Conservation (phyloP, 2,113 vertebrate species). For the Microcebus griseorufus region DNA sequence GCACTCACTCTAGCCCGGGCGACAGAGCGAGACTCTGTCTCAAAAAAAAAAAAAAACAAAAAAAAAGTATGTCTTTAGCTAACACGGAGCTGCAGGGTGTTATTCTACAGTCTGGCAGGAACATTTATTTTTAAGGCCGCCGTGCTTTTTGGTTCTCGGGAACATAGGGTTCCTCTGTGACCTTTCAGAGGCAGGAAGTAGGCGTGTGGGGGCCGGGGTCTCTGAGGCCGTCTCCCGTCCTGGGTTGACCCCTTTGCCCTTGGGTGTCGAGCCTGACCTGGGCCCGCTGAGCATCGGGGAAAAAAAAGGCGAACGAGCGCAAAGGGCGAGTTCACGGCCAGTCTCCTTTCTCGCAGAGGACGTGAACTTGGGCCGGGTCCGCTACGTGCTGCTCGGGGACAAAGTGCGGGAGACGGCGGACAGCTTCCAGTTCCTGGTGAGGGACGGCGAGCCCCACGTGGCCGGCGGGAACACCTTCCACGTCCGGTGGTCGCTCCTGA, state of each 20-base stretch:
- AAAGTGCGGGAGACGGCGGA: conserved; percentile 90
- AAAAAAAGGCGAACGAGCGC: no score
- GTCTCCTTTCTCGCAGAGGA: conserved; percentile 87
- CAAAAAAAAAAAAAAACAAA: no score
- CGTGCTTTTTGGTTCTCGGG: not conserved
- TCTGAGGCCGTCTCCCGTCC: not conserved
- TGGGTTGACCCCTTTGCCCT: no score
- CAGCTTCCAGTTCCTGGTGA: conserved; percentile 96
- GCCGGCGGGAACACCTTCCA: conserved; percentile 94
- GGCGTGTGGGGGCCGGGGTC: not conserved
- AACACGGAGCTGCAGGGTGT: no score
- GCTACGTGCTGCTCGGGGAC: conserved; percentile 90
- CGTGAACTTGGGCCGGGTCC: conserved; percentile 94
- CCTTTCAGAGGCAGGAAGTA: not conserved
- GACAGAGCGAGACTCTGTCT: no score
- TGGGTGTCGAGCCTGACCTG: no score
- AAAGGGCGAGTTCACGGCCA: not conserved
- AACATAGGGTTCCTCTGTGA: not conserved
- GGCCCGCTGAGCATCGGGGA: no score
- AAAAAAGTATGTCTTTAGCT: no score
- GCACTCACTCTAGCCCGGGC: no score
- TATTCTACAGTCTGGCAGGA: no score
- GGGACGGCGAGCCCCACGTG: conserved; percentile 94
- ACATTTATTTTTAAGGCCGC: not conserved
- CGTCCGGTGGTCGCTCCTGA: conserved; percentile 98